Percentiles rank a stretch among this genome's conserved stretches.
phyloP scores from a whole-genome alignment of 2,113 vertebrate genomes.

The Myiopsitta monachus region DNA sequence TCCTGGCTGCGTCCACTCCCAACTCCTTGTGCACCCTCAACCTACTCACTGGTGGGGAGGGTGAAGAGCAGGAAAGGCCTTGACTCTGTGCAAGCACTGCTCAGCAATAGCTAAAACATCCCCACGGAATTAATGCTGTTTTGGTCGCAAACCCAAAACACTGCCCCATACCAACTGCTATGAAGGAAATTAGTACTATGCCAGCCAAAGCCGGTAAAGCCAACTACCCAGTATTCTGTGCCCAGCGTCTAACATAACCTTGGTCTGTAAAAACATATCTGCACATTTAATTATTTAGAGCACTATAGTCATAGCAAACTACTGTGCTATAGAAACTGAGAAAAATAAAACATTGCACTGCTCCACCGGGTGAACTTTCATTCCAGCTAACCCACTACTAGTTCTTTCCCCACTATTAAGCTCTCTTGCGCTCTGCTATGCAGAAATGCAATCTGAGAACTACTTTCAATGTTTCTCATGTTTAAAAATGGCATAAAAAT shows the following conservation, averaged over 20 bases:
- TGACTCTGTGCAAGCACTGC: not conserved
- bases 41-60: accelerated
- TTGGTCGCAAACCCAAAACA: not conserved
- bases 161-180: not conserved
- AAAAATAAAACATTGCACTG: not conserved
- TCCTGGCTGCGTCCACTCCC: not conserved
- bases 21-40: accelerated
- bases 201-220: not conserved
- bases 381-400: not conserved
- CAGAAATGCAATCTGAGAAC: not conserved
- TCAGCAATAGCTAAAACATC: not conserved
- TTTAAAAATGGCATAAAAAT: not conserved
- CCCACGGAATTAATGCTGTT: not conserved
- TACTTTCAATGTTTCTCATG: not conserved
- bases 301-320: not conserved
- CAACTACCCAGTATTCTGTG: not conserved
- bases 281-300: not conserved
- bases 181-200: not conserved
- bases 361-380: not conserved
- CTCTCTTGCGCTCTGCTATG: not conserved
- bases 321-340: not conserved
- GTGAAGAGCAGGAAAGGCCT: not conserved
- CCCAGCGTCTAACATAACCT: not conserved
- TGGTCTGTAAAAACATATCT: not conserved
- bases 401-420: not conserved